A percentile compares a stretch with the other conserved stretches of the same genome.
Evolutionary conservation across 2,888 invertebrate species (phyloP).

Genomic region (Bombyx huttoni): DNA sequence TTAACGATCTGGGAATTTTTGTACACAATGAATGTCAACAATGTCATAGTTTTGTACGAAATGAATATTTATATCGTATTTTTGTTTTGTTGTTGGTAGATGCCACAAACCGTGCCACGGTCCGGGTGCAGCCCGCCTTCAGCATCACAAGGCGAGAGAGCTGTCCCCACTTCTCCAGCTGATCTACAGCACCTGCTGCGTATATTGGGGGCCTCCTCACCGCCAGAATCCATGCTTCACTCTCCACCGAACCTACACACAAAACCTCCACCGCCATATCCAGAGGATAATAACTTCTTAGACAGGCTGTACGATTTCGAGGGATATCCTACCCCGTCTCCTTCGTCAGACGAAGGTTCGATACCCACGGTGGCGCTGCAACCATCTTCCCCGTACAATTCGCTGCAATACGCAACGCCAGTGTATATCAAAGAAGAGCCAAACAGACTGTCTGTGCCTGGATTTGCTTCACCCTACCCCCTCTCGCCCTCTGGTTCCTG

Average conservation of each 20-base stretch:
- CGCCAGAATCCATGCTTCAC: conserved; percentile 62
- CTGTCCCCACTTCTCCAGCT: conserved; percentile 70
- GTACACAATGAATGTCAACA: not conserved
- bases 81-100: conserved; percentile 67
- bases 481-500: conserved; percentile 73
- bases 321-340: conserved; percentile 62
- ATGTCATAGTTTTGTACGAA: not conserved
- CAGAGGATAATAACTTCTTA: conserved; percentile 54
- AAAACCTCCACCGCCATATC: conserved; percentile 58
- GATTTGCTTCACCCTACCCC: conserved; percentile 64
- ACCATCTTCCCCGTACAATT: conserved; percentile 69
- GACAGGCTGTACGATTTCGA: conserved; percentile 66
- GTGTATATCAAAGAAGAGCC: conserved; percentile 69
- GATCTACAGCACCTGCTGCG: conserved; percentile 60
- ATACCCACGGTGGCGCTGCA: conserved; percentile 72
- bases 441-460: conserved; percentile 63
- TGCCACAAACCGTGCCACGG: conserved; percentile 87
- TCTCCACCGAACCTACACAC: conserved; percentile 55
- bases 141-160: conserved; percentile 79
- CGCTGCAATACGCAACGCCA: conserved; percentile 45
- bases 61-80: not conserved
- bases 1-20: conserved; percentile 3
- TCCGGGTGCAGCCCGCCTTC: conserved; percentile 83
- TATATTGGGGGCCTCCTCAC: conserved; percentile 62
- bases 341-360: conserved; percentile 68